These are phyloP conservation scores for Liodrosophila aerea DNA, from an alignment of 2,888 invertebrate genomes.

Conservation along the genomic window DNA sequence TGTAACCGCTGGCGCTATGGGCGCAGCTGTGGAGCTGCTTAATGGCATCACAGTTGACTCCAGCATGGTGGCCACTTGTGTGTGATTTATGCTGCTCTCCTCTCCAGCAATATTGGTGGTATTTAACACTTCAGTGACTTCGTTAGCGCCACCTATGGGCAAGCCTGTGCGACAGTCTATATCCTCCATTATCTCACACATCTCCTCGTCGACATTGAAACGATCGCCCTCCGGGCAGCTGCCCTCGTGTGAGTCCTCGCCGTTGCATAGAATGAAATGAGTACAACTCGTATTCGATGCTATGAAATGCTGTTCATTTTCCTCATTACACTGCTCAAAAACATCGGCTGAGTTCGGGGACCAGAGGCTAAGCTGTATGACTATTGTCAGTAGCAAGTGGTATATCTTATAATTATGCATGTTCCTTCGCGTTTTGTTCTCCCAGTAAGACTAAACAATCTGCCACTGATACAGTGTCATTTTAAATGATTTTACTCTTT, in stretches of 20 bases:
- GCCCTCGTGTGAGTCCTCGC: slow-evolving; percentile 75
- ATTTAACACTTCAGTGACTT: neutral
- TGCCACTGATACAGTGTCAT: slow-evolving; percentile 9
- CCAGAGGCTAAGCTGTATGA: slow-evolving; percentile 16
- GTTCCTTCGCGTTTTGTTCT: slow-evolving; percentile 20
- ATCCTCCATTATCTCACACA: slow-evolving; percentile 61
- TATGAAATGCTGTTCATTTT: slow-evolving; percentile 41
- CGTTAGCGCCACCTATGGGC: slow-evolving; percentile 3
- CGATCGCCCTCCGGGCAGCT: slow-evolving; percentile 66
- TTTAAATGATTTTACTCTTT: slow-evolving; percentile 28
- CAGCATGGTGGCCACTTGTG: neutral
- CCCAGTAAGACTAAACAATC: slow-evolving; percentile 28
- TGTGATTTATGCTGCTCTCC: neutral
- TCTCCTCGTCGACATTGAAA: slow-evolving; percentile 52
- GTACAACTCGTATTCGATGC: slow-evolving; percentile 63
- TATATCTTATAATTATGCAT: slow-evolving; percentile 22
- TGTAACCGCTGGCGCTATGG: slow-evolving; percentile 7
- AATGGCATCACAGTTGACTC: neutral
- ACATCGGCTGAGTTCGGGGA: slow-evolving; percentile 29
- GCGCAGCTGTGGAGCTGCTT: neutral
- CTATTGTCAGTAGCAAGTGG: too few relatives aligned
- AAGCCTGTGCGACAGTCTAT: slow-evolving; percentile 57
- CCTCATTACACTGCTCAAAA: slow-evolving; percentile 51
- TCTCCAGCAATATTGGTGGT: too few relatives aligned
- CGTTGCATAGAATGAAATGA: slow-evolving; percentile 72